Base-by-base conservation (phyloP, 30 jellyfish, hydroid and myxozoan species). In the Rhopilema esculentum region DNA sequence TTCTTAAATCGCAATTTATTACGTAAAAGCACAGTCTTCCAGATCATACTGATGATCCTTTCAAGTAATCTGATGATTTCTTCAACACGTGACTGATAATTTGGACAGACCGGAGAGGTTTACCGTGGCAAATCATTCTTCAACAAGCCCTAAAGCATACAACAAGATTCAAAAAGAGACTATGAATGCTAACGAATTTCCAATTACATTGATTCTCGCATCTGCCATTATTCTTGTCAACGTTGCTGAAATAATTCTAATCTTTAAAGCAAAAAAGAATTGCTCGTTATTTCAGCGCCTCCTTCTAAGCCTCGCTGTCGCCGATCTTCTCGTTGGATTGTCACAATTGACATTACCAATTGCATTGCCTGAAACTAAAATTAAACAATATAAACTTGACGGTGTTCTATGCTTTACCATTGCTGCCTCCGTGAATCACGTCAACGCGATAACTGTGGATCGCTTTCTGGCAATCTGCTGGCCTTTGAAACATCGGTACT, bases 241-340 rank as follows among this genome's bases (percentile, higher is more conserved):
- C 81, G 0, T 15, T 0, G 51, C 77, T 25, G 92, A 84, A 49
- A 84, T 72, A 15, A 12, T 51, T 20, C 75, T 84, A 4, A 2
- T 84, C 0, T n/a, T 72, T 25, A 84, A 48, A 32, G 53, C 49
- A 53, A 62, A 73, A 20, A 30, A n/a, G 0, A 24, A 8, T 2
- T 50, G 27, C 62, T 16, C 28, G 19, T 33, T 70, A 9, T 71
- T 49, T 31, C 87, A 84, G 52, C 82, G 27, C 52, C 64, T 84
- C 53, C 75, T 84, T 7, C 74, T 84, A 7, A 72, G 92, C 40
- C 77, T 71, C 18, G 73, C 92, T 0, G 77, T 72, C 22, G 83
- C 86, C 21, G 92, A 84, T 64, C 67, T 72, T 17, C 19, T 71
- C 8, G 92, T 84, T 6, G 92, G 92, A 18, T 53, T 84, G 33